Percentiles rank a stretch among this genome's conserved stretches.
Evolutionary conservation across 1,140 invertebrate species (phyloP).

Genomic region (Papilio polyxenes): DNA sequence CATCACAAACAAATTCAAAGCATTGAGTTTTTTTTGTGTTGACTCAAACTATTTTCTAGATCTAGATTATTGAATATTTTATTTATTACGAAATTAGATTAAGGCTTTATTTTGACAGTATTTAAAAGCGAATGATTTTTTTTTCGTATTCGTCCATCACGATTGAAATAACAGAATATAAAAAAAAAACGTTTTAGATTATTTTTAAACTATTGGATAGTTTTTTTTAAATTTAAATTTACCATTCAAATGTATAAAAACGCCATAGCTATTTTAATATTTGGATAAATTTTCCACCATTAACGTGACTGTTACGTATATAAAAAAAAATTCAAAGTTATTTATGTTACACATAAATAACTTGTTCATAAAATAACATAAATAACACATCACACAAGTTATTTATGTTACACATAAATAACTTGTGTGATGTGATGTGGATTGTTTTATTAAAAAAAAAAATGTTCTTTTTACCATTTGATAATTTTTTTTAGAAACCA

Average conservation of each 20-base stretch:
- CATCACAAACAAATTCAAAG: slow-evolving; percentile 8
- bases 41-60: slow-evolving; percentile 6
- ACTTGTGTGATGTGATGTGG: no score
- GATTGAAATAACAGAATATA: not conserved
- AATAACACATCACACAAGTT: no score
- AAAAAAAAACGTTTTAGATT: not conserved
- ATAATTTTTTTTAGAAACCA: not conserved
- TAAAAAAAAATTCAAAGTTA: no score
- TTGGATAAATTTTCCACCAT: not conserved
- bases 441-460: not conserved
- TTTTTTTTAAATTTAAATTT: not conserved
- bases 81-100: slow-evolving; percentile 22
- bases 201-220: not conserved
- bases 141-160: not conserved
- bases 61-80: slow-evolving; percentile 4
- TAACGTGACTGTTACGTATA: no score
- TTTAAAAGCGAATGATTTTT: not conserved
- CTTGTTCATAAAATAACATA: no score
- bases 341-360: no score
- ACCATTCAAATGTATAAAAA: not conserved
- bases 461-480: not conserved
- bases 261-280: not conserved
- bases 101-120: slow-evolving; percentile 15
- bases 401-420: no score
- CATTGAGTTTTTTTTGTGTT: slow-evolving; percentile 2